phyloP scores from a whole-genome alignment of 2,113 vertebrate genomes.

The Rynchops niger region DNA sequence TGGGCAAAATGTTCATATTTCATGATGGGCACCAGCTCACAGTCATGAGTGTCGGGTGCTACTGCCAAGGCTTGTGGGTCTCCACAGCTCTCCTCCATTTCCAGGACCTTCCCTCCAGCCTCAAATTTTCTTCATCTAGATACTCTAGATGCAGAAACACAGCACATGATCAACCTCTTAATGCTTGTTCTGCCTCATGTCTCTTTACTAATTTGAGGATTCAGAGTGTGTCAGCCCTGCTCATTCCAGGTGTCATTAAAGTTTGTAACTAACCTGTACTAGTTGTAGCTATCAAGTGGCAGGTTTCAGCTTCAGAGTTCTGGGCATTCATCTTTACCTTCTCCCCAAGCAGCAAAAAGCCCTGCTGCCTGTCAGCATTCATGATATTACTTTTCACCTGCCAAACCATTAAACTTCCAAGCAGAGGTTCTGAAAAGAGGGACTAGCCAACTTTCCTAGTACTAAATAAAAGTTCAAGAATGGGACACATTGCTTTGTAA shows the following conservation, averaged over 20 bases:
- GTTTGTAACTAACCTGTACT: neutral
- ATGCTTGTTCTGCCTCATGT: neutral
- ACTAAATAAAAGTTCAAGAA: neutral
- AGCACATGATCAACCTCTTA: neutral
- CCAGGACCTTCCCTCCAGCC: neutral
- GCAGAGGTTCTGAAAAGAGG: neutral
- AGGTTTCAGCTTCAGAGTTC: neutral
- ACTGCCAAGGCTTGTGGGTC: neutral
- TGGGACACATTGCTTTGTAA: neutral
- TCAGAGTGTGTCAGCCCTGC: neutral
- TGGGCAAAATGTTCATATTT: neutral
- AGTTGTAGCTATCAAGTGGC: neutral
- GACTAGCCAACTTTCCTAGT: neutral
- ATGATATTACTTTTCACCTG: neutral
- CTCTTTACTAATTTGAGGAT: neutral
- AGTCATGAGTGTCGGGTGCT: rapidly evolving
- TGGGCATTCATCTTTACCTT: neutral
- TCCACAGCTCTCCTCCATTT: neutral
- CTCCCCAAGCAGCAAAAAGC: neutral
- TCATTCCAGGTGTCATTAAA: neutral
- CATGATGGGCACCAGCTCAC: neutral
- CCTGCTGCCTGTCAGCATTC: neutral
- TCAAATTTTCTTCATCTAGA: neutral
- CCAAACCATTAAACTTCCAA: neutral
- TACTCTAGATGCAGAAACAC: neutral